phyloP scores from a whole-genome alignment of 2,888 invertebrate species.

The Ethmia dodecea region DNA sequence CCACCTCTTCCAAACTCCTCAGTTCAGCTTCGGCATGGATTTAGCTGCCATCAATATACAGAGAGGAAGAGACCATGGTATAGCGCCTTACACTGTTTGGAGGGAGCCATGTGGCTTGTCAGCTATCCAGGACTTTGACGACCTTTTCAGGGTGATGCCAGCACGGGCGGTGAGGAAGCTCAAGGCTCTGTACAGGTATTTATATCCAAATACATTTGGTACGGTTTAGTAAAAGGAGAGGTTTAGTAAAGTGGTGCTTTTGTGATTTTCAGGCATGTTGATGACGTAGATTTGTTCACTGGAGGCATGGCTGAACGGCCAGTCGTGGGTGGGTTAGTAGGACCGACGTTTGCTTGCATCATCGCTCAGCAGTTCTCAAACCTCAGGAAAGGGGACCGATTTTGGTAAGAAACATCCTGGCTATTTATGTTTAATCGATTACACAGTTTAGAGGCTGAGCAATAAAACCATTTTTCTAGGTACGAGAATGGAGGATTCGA shows the following conservation, averaged over 20 bases:
- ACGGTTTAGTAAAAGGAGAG: too few relatives aligned
- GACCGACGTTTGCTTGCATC: conserved; percentile 92
- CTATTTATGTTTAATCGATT: too few relatives aligned
- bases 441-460: too few relatives aligned
- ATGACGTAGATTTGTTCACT: conserved; percentile 91
- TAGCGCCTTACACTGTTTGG: conserved; percentile 88
- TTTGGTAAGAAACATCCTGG: conserved; percentile 80
- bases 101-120: conserved; percentile 87
- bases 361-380: conserved; percentile 91
- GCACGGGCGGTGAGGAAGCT: conserved; percentile 80
- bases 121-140: conserved; percentile 81
- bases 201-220: too few relatives aligned
- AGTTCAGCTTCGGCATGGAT: conserved; percentile 88
- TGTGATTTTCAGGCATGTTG: conserved; percentile 74
- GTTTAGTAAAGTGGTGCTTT: neutral
- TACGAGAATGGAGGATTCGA: conserved; percentile 88
- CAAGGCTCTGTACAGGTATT: conserved; percentile 74
- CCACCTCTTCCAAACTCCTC: conserved; percentile 86
- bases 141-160: conserved; percentile 83
- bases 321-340: conserved; percentile 87
- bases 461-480: conserved; percentile 39
- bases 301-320: conserved; percentile 90
- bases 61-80: conserved; percentile 89
- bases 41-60: conserved; percentile 93
- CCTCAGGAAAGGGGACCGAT: conserved; percentile 86